Conservation (phyloP, 2,797 vertebrate genomes). For the Xenops minutus region DNA sequence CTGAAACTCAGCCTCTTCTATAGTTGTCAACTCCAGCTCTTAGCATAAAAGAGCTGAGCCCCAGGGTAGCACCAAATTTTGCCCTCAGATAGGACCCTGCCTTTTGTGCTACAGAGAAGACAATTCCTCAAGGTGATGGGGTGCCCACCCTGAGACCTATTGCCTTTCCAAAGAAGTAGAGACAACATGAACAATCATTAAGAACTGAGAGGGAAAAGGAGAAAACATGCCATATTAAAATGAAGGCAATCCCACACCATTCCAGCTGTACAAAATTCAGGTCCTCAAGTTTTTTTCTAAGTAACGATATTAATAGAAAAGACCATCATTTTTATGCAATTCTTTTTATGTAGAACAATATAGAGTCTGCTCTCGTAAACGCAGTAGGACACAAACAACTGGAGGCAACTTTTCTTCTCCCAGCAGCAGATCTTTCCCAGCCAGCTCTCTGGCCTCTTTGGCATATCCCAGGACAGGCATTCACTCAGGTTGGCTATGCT, state of each 20-base stretch:
- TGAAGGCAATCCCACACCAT: not conserved
- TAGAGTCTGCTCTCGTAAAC: slow-evolving; percentile 20
- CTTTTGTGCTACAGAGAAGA: not conserved
- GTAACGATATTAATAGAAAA: slow-evolving; percentile 39
- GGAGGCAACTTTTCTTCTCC: slow-evolving; percentile 9
- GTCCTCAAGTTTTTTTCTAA: slow-evolving; percentile 12
- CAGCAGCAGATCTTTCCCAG: slow-evolving; percentile 9
- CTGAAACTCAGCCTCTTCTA: not conserved
- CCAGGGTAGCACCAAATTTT: not conserved
- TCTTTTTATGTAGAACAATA: slow-evolving; percentile 43
- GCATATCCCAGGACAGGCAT: not conserved
- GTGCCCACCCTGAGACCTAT: not conserved
- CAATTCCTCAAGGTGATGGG: not conserved
- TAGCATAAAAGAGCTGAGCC: not conserved
- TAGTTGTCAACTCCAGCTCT: not conserved
- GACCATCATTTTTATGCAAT: not conserved
- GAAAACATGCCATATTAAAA: not conserved
- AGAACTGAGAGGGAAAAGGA: not conserved
- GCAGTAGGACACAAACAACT: slow-evolving; percentile 15
- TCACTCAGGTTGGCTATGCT: not conserved
- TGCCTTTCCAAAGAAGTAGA: not conserved
- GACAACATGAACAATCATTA: not conserved
- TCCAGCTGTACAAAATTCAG: not conserved
- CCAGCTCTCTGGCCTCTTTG: not conserved
- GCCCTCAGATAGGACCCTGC: not conserved